A percentile compares a stretch with the other conserved stretches of the same genome.
Conservation (phyloP, 2,113 vertebrate species). For the Chitala chitala region DNA sequence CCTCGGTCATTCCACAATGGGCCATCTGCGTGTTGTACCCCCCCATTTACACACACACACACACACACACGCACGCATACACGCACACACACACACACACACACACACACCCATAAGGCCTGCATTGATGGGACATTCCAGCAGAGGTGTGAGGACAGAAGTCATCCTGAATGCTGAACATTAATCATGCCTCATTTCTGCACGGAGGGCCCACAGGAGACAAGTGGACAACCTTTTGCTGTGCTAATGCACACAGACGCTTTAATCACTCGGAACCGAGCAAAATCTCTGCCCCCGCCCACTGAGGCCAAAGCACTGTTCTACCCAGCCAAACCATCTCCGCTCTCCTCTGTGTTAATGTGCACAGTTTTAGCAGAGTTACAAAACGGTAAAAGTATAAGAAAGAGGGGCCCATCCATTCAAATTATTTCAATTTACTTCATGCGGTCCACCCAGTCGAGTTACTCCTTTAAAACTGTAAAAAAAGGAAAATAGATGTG, state of each 20-base stretch:
- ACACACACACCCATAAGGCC: background rate
- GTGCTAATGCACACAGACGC: background rate
- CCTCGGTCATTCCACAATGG: no score
- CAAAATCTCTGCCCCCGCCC: background rate
- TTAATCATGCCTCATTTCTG: conserved; percentile 1
- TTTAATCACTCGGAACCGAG: conserved; percentile 5
- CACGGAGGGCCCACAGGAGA: background rate
- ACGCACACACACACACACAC: background rate
- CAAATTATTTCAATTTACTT: no score
- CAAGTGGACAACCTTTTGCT: background rate
- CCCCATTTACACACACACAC: background rate
- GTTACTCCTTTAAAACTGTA: no score
- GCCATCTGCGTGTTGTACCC: background rate
- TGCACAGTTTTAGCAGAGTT: background rate
- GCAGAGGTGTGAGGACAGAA: background rate
- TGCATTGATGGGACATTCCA: background rate
- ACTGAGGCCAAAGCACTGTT: no score
- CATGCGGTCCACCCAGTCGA: no score
- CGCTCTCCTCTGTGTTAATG: background rate
- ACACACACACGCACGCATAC: background rate
- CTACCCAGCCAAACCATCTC: background rate
- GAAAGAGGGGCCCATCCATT: no score
- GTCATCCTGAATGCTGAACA: background rate
- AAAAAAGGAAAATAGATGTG: no score
- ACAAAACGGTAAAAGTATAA: no score